A percentile compares a stretch with the other conserved stretches of the same genome.
phyloP scores from a whole-genome alignment of 2,888 invertebrate species.

The Macrostomum cliftonense region DNA sequence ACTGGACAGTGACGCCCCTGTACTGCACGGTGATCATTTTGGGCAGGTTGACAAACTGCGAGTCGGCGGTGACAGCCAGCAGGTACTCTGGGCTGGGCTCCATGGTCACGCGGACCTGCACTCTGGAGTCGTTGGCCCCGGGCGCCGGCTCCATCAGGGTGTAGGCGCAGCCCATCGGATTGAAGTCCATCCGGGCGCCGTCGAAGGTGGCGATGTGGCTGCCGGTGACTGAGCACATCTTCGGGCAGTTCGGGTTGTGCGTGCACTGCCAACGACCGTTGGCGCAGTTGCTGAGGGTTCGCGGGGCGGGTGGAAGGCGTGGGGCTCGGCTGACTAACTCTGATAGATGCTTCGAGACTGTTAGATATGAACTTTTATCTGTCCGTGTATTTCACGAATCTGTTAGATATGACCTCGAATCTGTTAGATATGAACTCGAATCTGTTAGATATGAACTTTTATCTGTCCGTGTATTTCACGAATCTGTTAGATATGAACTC shows the following conservation, averaged over 20 bases:
- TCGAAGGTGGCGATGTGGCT: constrained; percentile 25
- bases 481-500: too few species aligned
- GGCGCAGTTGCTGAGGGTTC: constrained; percentile 6
- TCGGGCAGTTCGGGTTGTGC: constrained; percentile 17
- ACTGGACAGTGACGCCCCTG: neutral
- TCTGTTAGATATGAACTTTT: too few species aligned
- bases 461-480: too few species aligned
- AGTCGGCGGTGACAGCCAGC: too few species aligned
- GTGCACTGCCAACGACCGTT: constrained; percentile 21
- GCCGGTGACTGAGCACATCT: constrained; percentile 21
- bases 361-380: too few species aligned
- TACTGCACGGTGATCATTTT: constrained; percentile 1
- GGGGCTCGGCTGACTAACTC: too few species aligned
- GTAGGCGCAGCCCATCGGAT: constrained; percentile 14
- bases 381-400: too few species aligned
- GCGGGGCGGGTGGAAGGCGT: too few species aligned
- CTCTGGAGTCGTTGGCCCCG: neutral
- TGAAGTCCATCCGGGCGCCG: constrained; percentile 16
- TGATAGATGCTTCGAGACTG: too few species aligned
- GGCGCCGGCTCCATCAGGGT: constrained; percentile 14
- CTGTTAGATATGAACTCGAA: too few species aligned
- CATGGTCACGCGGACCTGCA: constrained; percentile 3
- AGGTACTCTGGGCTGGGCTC: constrained; percentile 2
- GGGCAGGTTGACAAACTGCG: constrained; percentile 2
- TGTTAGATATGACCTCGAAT: too few species aligned